A percentile compares a stretch with the other conserved stretches of the same genome.
Conservation (phyloP, 2,797 vertebrate species). For the Lutjanus campechanus region DNA sequence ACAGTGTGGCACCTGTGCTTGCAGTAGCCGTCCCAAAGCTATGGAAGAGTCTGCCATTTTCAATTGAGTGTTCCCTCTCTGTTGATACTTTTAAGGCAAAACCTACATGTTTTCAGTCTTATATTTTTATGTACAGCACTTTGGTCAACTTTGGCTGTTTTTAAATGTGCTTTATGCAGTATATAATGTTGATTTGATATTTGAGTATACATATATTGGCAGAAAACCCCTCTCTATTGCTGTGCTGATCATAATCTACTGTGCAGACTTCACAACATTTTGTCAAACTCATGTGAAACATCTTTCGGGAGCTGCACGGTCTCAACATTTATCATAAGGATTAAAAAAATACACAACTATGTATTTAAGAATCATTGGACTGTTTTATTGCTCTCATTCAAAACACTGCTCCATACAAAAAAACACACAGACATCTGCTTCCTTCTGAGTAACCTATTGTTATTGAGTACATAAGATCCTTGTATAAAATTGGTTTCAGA, state of each 20-base stretch:
- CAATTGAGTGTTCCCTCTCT: too few relatives aligned
- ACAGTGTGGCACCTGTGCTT: too few relatives aligned
- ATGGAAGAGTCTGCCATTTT: too few relatives aligned
- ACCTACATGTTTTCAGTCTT: too few relatives aligned
- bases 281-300: background rate
- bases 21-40: too few relatives aligned
- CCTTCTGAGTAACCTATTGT: conserved; percentile 43
- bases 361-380: conserved; percentile 67
- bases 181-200: too few relatives aligned
- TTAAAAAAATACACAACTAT: background rate
- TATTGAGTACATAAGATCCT: conserved; percentile 50
- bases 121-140: too few relatives aligned
- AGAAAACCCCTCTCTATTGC: background rate
- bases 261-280: background rate
- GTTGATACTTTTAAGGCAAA: too few relatives aligned
- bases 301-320: background rate
- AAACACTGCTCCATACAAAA: conserved; percentile 44
- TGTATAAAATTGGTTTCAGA: conserved; percentile 72
- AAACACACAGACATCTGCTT: conserved; percentile 35
- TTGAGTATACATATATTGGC: too few relatives aligned
- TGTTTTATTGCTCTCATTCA: conserved; percentile 72
- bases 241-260: background rate
- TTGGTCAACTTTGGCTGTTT: too few relatives aligned
- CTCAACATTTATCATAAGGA: background rate
- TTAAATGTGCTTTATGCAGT: too few relatives aligned